phyloP scores from a whole-genome alignment of 2,113 vertebrate species.

The Colaptes auratus region DNA sequence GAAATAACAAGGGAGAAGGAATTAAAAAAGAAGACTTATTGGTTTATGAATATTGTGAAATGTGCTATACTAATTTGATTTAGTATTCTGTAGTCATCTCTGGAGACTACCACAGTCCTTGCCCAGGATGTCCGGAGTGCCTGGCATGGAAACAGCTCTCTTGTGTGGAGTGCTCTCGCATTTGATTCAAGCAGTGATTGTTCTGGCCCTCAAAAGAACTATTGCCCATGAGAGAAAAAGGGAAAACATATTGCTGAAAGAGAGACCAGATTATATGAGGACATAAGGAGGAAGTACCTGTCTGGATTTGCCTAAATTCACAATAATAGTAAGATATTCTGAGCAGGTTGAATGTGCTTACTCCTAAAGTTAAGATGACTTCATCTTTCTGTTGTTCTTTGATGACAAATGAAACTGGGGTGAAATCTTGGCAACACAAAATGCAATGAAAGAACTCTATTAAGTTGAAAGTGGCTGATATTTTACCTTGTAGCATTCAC shows the following conservation, averaged over 20 bases:
- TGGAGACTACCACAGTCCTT: background rate
- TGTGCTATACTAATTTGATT: background rate
- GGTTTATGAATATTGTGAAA: background rate
- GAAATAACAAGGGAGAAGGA: background rate
- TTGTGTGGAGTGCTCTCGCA: background rate
- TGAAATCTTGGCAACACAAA: background rate
- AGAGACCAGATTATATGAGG: background rate
- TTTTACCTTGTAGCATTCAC: background rate
- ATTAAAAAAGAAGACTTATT: background rate
- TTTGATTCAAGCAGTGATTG: background rate
- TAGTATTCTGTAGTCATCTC: background rate
- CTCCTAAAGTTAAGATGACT: background rate
- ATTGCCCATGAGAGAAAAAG: background rate
- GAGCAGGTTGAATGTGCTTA: accelerated
- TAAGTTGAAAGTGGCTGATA: background rate
- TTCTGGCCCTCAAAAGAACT: background rate
- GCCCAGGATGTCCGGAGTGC: background rate
- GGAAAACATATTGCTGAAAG: background rate
- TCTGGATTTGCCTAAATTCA: background rate
- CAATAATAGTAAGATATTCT: background rate
- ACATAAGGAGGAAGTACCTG: background rate
- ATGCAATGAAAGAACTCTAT: background rate
- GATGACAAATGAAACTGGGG: background rate
- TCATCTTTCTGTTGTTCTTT: background rate
- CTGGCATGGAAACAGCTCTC: background rate